Evolutionary conservation across 2,888 invertebrate genomes (phyloP).

Genomic region (Quadroppia sp.): DNA sequence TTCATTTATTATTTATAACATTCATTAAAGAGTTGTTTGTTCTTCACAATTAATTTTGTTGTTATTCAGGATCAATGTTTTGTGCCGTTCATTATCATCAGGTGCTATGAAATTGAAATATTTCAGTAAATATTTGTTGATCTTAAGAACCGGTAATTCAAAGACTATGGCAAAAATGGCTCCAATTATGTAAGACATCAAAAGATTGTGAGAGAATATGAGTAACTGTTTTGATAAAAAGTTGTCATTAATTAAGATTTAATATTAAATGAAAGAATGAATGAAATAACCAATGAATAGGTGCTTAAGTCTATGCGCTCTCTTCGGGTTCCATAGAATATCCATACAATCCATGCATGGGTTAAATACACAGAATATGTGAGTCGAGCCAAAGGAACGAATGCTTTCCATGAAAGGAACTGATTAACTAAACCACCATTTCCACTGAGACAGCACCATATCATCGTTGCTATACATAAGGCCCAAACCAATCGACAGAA

Average conservation of each 20-base stretch:
- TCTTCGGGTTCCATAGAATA: constrained; percentile 27
- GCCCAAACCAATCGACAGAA: not conserved
- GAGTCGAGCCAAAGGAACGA: constrained; percentile 41
- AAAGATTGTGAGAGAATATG: not conserved
- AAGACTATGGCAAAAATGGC: not conserved
- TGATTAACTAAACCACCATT: constrained; percentile 41
- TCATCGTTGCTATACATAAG: not conserved
- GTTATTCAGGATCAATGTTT: too few relatives aligned
- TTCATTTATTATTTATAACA: too few relatives aligned
- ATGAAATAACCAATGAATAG: not conserved
- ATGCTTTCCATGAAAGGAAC: constrained; percentile 41
- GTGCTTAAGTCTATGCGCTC: constrained; percentile 18
- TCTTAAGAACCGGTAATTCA: not conserved
- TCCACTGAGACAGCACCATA: constrained; percentile 17
- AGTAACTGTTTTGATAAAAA: not conserved
- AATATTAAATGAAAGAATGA: not conserved
- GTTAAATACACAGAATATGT: constrained; percentile 44
- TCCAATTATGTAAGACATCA: not conserved
- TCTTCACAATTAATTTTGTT: too few relatives aligned
- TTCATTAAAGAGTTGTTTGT: too few relatives aligned
- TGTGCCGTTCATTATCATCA: too few relatives aligned
- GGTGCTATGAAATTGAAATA: too few relatives aligned
- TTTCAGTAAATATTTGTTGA: not conserved
- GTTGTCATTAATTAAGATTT: not conserved
- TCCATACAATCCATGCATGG: constrained; percentile 42